Base-by-base conservation (phyloP, 2,797 vertebrate species). In the Artibeus lituratus region DNA sequence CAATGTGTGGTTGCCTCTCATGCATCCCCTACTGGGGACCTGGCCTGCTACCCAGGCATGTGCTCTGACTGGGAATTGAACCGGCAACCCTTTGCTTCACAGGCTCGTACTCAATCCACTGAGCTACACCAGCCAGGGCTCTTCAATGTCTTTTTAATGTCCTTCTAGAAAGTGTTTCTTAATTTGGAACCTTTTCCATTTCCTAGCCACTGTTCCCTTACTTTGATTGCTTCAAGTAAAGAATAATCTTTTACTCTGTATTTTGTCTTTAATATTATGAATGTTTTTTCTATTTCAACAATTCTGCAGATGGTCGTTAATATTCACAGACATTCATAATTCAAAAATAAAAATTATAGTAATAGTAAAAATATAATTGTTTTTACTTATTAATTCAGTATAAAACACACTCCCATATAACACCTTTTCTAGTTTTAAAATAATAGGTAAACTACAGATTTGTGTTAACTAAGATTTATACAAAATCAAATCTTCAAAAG, bases 161-260 rank as follows among this genome's bases (percentile, higher is more conserved):
- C n/a, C 32, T 89, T 62, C 62, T 49, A 53, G 35, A 84, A 90
- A 81, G 7, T 39, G 7, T 90, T 95, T 53, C 62, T 91, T 74
- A 88, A 83, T 70, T 37, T 83, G 35, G 10, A 19, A 74, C 35
- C 5, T 74, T 92, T 69, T 81, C 35, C 26, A 77, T 77, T 87
- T 87, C 37, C 39, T 62, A 29, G 39, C n/a, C 90, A 67, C 62
- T n/a, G 15, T 93, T 82, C 35, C 35, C 42, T 92, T 86, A 37
- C 9, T 76, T 32, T 86, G 78, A 85, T 26, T 82, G 81, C 37
- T 93, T 94, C n/a, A 69, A 73, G 24, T 29, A 93, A 94, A 74
- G 29, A 29, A 21, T 80, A 83, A 55, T 49, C 18, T 92, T 80
- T 80, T 69, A 80, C 22, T 80, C 18, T 88, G n/a, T 35, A 82